These are phyloP conservation scores for Chromobotia macracanthus DNA, from an alignment of 2,797 vertebrate species.

Conservation along the genomic window DNA sequence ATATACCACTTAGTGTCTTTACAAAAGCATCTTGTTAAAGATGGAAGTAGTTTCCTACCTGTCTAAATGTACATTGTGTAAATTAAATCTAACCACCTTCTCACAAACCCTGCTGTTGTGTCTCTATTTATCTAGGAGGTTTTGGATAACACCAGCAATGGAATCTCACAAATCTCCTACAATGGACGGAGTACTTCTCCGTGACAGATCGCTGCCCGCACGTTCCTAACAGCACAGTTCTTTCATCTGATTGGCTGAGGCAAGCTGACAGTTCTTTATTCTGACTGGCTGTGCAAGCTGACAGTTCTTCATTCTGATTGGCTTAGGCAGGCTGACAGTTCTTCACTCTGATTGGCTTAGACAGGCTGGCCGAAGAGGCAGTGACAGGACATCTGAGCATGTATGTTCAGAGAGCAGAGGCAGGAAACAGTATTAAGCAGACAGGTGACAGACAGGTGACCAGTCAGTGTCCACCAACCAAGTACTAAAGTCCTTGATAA, in stretches of 20 bases:
- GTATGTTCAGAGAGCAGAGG: constrained; percentile 10
- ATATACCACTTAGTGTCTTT: background rate
- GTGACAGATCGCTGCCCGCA: constrained; percentile 55
- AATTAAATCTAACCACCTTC: too few species aligned
- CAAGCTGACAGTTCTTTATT: constrained; percentile 14
- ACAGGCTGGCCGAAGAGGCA: background rate
- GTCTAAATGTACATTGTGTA: background rate
- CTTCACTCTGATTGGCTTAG: background rate
- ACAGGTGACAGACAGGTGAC: constrained; percentile 49
- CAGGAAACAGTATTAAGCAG: constrained; percentile 34
- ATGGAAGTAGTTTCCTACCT: too few species aligned
- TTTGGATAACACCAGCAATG: constrained; percentile 91
- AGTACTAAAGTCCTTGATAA: constrained; percentile 22
- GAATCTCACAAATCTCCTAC: constrained; percentile 90
- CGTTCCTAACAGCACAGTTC: constrained; percentile 3
- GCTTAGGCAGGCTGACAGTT: background rate
- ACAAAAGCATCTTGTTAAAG: background rate
- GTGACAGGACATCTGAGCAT: background rate
- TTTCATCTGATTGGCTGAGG: constrained; percentile 18
- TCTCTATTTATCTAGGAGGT: constrained; percentile 82
- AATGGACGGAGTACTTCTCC: constrained; percentile 83
- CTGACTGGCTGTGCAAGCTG: constrained; percentile 14
- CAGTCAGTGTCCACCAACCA: constrained; percentile 43
- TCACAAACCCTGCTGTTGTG: constrained; percentile 15
- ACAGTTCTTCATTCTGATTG: background rate